Evolutionary conservation across 2,888 invertebrate species (phyloP).

Genomic region (Tubulanus polymorphus): DNA sequence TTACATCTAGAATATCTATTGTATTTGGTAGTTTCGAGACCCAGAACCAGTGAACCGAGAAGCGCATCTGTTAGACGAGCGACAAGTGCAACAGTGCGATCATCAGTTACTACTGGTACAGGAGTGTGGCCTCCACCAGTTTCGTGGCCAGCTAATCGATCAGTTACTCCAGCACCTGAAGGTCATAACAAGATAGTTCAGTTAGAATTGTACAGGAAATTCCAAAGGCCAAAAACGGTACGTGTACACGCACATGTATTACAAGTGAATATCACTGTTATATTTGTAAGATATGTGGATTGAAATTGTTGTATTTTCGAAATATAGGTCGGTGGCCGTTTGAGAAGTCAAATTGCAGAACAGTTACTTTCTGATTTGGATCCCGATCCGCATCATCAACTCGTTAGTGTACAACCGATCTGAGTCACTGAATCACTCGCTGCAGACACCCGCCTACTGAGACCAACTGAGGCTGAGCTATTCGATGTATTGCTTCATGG

Average conservation of each 20-base stretch:
- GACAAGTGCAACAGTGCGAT: not conserved
- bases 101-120: conserved; percentile 18
- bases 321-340: conserved; percentile 39
- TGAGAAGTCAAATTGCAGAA: conserved; percentile 45
- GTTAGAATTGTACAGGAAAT: conserved; percentile 25
- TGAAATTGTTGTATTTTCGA: not conserved
- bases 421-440: too few species aligned
- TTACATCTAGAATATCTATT: too few species aligned
- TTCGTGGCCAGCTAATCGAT: conserved; percentile 37
- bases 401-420: conserved; percentile 5
- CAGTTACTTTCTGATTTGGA: conserved; percentile 48
- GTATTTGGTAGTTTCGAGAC: too few species aligned
- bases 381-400: conserved; percentile 24
- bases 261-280: not conserved
- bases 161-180: conserved; percentile 32
- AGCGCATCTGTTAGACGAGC: not conserved
- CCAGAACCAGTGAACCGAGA: too few species aligned
- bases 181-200: conserved; percentile 4
- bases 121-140: conserved; percentile 34
- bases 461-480: too few species aligned
- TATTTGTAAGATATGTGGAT: not conserved
- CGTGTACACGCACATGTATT: conserved; percentile 18
- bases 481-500: too few species aligned
- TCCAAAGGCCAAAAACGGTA: conserved; percentile 49
- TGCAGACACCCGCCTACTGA: too few species aligned